Percentiles rank a stretch among this genome's conserved stretches.
Conservation (phyloP, 2,797 vertebrate genomes). For the Toxotes lorentzi region DNA sequence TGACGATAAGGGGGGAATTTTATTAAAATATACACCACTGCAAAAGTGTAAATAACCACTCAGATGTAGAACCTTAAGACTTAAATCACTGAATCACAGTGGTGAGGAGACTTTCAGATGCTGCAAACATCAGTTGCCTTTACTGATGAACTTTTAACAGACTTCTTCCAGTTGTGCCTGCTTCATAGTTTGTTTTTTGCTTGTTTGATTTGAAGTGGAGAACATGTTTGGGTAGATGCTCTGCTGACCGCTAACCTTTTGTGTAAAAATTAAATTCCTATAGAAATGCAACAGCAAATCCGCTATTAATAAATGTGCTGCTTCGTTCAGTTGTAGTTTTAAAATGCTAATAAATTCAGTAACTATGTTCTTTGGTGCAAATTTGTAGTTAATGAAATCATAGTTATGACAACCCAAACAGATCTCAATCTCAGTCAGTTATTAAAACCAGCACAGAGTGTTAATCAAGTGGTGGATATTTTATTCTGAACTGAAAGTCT, state of each 20-base stretch:
- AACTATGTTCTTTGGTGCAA: neutral
- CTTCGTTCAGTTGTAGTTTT: too few relatives aligned
- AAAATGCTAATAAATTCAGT: too few relatives aligned
- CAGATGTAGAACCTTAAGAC: neutral
- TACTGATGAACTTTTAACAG: slow-evolving; percentile 37
- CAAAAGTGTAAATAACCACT: slow-evolving; percentile 6
- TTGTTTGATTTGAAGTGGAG: slow-evolving; percentile 38
- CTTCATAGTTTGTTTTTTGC: slow-evolving; percentile 14
- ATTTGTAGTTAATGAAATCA: neutral
- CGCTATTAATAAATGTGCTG: too few relatives aligned
- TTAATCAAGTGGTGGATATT: neutral
- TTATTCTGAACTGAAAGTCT: neutral
- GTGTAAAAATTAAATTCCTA: too few relatives aligned
- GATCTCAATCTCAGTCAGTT: neutral
- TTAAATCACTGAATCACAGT: neutral
- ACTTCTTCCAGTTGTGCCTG: slow-evolving; percentile 8
- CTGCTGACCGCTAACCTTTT: neutral
- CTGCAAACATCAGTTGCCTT: slow-evolving; percentile 16
- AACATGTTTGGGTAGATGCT: slow-evolving; percentile 31
- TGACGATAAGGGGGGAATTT: neutral
- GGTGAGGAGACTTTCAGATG: neutral
- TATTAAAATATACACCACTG: slow-evolving; percentile 8
- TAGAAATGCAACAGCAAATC: too few relatives aligned
- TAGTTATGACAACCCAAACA: neutral
- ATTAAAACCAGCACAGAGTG: too few relatives aligned